phyloP scores from a whole-genome alignment of 2,888 invertebrate species.

The Operophtera brumata region DNA sequence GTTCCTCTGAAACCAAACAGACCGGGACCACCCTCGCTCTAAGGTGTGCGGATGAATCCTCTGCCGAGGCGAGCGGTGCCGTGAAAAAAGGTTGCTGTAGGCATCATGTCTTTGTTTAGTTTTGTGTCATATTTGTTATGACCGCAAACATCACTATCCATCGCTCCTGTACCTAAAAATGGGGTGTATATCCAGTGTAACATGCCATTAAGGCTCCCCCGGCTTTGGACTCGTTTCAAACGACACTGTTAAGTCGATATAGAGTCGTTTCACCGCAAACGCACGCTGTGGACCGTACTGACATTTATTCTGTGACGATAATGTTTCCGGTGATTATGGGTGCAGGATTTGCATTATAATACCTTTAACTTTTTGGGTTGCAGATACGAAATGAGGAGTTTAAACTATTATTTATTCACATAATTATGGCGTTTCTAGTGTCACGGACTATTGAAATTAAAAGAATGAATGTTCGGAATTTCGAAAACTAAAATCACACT shows the following conservation, averaged over 20 bases:
- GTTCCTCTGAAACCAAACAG: too few species aligned
- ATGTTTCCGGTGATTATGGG: constrained; percentile 14
- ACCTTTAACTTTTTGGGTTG: background rate
- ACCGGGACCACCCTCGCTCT: too few species aligned
- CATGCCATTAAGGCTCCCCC: constrained; percentile 27
- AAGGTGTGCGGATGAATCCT: too few species aligned
- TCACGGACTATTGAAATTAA: too few species aligned
- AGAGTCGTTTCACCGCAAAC: constrained; percentile 12
- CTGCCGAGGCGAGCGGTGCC: too few species aligned
- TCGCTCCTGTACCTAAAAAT: background rate
- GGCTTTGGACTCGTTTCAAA: constrained; percentile 37
- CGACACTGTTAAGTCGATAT: constrained; percentile 25
- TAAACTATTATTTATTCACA: background rate
- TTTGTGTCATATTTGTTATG: too few species aligned
- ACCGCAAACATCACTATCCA: too few species aligned
- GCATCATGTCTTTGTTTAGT: too few species aligned
- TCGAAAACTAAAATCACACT: too few species aligned
- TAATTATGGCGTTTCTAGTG: too few species aligned
- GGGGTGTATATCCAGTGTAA: constrained; percentile 11
- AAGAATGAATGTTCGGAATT: too few species aligned
- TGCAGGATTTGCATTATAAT: constrained; percentile 17
- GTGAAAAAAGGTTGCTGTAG: too few species aligned
- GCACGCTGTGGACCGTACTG: constrained; percentile 9
- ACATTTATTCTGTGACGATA: background rate
- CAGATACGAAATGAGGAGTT: background rate